Conservation (phyloP, 2,797 vertebrate genomes). For the Parotocinclus haroldoi region DNA sequence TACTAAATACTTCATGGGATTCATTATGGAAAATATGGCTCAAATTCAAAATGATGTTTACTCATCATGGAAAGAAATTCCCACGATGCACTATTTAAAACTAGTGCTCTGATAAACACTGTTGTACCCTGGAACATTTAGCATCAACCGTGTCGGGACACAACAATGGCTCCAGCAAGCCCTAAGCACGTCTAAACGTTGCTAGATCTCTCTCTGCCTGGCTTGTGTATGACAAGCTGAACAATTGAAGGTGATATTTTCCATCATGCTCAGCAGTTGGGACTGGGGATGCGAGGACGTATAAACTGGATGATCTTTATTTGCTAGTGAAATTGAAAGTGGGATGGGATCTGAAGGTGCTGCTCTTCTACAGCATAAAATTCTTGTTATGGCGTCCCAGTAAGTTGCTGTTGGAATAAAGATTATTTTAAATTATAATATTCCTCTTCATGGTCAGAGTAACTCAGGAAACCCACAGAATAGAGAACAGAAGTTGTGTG, state of each 20-base stretch:
- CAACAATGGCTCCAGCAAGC: constrained; percentile 65
- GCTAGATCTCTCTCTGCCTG: constrained; percentile 72
- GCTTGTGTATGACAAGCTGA: constrained; percentile 58
- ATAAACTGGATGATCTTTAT: neutral
- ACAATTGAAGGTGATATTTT: constrained; percentile 63
- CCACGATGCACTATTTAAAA: no score
- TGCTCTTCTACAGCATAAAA: constrained; percentile 25
- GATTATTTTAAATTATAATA: no score
- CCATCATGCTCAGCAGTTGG: constrained; percentile 61
- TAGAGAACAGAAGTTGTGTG: no score
- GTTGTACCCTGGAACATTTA: constrained; percentile 58
- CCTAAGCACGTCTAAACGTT: constrained; percentile 56
- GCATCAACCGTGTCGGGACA: constrained; percentile 47
- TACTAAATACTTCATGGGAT: no score
- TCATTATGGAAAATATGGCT: no score
- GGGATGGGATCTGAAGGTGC: constrained; percentile 28
- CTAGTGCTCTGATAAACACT: constrained; percentile 48
- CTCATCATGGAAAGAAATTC: no score
- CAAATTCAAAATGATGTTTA: no score
- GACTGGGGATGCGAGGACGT: constrained; percentile 25
- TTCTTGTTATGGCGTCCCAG: constrained; percentile 43
- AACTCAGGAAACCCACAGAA: no score
- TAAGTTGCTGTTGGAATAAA: no score
- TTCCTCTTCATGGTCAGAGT: no score
- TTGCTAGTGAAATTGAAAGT: constrained; percentile 10